Evolutionary conservation across 2,888 invertebrate genomes (phyloP).

Genomic region (Drosophila testacea): DNA sequence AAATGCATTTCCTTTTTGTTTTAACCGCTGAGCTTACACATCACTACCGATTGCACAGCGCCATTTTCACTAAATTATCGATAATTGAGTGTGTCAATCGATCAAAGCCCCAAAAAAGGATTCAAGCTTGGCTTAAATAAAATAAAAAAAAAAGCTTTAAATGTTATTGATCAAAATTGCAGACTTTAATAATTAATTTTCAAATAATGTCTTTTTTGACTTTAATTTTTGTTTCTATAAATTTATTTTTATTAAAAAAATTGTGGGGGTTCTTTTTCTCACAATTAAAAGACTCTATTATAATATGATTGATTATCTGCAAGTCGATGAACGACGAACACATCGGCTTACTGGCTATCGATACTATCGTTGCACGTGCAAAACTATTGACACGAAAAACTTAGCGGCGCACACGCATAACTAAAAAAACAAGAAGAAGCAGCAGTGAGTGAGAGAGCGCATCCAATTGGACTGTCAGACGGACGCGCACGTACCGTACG

Average conservation of each 20-base stretch:
- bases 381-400: conserved; percentile 60
- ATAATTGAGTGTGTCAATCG: conserved; percentile 43
- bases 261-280: too few relatives aligned
- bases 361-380: conserved; percentile 61
- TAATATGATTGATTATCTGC: conserved; percentile 28
- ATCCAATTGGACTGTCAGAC: conserved; percentile 61
- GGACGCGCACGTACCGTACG: conserved; percentile 65
- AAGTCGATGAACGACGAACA: conserved; percentile 32
- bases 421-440: conserved; percentile 53
- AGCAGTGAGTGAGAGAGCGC: conserved; percentile 51
- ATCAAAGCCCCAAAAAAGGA: conserved; percentile 23
- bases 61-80: conserved; percentile 44
- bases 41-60: conserved; percentile 50
- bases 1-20: conserved; percentile 49
- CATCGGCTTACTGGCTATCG: conserved; percentile 36
- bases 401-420: conserved; percentile 66
- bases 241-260: too few relatives aligned
- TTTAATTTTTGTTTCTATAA: too few relatives aligned
- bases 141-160: too few relatives aligned
- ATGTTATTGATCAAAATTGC: too few relatives aligned
- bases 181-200: too few relatives aligned
- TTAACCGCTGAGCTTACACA: conserved; percentile 56
- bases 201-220: too few relatives aligned
- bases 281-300: too few relatives aligned
- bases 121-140: conserved; percentile 14